Conservation (phyloP, 2,888 invertebrate genomes). For the Candidula unifasciata region DNA sequence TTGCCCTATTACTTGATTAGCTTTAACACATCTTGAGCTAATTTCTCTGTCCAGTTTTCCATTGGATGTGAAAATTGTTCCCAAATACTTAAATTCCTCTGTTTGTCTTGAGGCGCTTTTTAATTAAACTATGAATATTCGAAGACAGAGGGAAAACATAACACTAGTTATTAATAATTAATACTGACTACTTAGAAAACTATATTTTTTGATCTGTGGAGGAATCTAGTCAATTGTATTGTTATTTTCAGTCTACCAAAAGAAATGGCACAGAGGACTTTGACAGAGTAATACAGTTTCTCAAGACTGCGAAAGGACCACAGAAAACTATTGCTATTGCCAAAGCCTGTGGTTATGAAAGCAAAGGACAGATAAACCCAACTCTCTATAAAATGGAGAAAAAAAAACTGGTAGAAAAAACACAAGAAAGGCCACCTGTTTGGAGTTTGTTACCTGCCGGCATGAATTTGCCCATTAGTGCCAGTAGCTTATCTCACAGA, state of each 20-base stretch:
- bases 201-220: too few relatives aligned
- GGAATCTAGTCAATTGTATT: not conserved
- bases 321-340: constrained; percentile 64
- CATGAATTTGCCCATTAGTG: not conserved
- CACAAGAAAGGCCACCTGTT: not conserved
- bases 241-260: not conserved
- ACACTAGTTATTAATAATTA: too few relatives aligned
- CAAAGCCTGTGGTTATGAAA: constrained; percentile 60
- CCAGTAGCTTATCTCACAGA: not conserved
- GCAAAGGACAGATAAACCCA: constrained; percentile 66
- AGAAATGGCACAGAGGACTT: not conserved
- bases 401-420: constrained; percentile 31
- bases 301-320: constrained; percentile 33
- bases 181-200: too few relatives aligned
- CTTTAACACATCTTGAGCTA: too few relatives aligned
- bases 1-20: too few relatives aligned
- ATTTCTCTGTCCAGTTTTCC: too few relatives aligned
- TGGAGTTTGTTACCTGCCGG: not conserved
- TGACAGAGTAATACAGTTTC: constrained; percentile 24
- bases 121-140: too few relatives aligned
- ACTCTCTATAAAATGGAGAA: constrained; percentile 65
- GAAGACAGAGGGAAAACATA: too few relatives aligned
- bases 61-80: too few relatives aligned
- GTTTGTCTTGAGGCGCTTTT: too few relatives aligned
- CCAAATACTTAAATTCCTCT: too few relatives aligned